Evolutionary conservation across 2,797 vertebrate species (phyloP).

Genomic region (Channallabes apus): DNA sequence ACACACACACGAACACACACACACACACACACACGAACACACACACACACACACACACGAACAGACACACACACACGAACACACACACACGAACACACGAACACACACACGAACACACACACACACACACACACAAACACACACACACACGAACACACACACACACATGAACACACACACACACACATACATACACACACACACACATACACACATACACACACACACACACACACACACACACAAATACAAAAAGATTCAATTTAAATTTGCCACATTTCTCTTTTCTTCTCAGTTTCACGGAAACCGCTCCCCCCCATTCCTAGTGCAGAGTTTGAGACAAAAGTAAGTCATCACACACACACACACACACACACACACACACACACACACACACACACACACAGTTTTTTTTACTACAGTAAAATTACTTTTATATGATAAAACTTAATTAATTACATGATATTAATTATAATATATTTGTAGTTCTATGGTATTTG

Average conservation of each 20-base stretch:
- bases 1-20: too few relatives aligned
- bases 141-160: too few relatives aligned
- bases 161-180: too few relatives aligned
- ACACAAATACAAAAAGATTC: too few relatives aligned
- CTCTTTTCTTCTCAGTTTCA: conserved; percentile 69
- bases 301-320: conserved; percentile 81
- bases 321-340: conserved; percentile 61
- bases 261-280: not conserved
- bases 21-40: too few relatives aligned
- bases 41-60: too few relatives aligned
- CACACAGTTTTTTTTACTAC: not conserved
- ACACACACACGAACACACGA: too few relatives aligned
- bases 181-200: conserved; percentile 21
- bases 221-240: not conserved
- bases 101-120: too few relatives aligned
- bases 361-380: conserved; percentile 33
- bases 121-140: too few relatives aligned
- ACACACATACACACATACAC: conserved; percentile 23
- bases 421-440: not conserved
- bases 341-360: not conserved
- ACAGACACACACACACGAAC: too few relatives aligned
- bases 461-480: not conserved
- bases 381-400: conserved; percentile 35
- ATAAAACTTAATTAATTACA: not conserved
- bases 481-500: not conserved